Evolutionary conservation across 2,888 invertebrate species (phyloP), one percentile per base, ranked within the genome.

Genomic region (Megaustenia siamemsis): DNA sequence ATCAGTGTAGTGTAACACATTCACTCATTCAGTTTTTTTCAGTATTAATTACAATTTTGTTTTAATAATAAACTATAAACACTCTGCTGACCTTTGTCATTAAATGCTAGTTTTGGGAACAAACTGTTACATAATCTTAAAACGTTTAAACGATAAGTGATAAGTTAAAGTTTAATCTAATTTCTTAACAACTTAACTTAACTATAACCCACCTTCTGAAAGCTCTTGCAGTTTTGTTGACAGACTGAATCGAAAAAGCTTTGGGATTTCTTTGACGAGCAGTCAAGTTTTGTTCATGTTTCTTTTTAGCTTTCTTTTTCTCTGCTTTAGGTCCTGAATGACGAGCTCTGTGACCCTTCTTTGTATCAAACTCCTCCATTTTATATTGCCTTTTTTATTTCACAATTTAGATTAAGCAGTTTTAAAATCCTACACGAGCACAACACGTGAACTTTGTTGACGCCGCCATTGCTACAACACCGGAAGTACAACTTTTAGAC

Each of bases 191-290:
- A n/a, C n/a, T n/a, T n/a, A n/a, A n/a, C n/a, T n/a, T n/a, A n/a
- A n/a, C n/a, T n/a, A n/a, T n/a, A 12, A 40, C 89, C 90, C 96
- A 97, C 90, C 98, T 96, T 18, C 98, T 95, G 91, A 99, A 98
- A 90, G 96, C 96, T 84, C 97, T 95, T 92, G 98, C 98, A 0
- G 99, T 98, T 91, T 97, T 96, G 35, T 97, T 96, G 0, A 97
- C 97, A 0, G 98, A 98, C 91, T 98, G 97, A 89, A 99, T 97
- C 38, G 99, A 97, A 95, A 99, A 99, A 0, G 99, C 99, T 95
- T 99, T 99, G 0, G 98, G 98, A 95, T 99, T 99, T 87, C 96
- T 95, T 92, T 98, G 97, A 87, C 96, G 96, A 60, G 97, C 97
- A 69, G 96, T 96, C 85, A 97, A 88, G 5, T 91, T 90, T 73